Evolutionary conservation across 2,113 vertebrate species (phyloP), one percentile per base, ranked within the genome.

Genomic region (Bolborhynchus lineola): DNA sequence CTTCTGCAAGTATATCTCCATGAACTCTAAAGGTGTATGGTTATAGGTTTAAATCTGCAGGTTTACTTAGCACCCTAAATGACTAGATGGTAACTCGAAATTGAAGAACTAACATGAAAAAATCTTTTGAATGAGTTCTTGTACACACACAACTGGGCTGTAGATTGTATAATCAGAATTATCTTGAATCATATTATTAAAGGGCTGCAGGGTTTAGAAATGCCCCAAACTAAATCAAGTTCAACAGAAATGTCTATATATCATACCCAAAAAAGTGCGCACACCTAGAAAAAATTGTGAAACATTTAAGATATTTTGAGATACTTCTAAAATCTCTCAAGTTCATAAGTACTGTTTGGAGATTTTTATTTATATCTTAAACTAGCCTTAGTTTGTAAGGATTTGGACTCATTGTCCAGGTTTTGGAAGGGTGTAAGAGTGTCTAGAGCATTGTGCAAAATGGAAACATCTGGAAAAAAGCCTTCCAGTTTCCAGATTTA

Each of bases 1-100:
- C 9, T 6, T 42, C 29, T 59, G 8, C 11, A 33, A 64, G 3
- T 2, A 0, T 6, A 6, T 14, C 6, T 75, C 26, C 12, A 26
- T 21, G 39, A 68, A 72, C 7, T 20, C 8, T 47, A 25, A n/a
- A 55, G 13, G 1, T 17, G 1, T 15, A 11, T 13, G 2, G 39
- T n/a, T 53, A 33, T 3, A 62, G 5, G 4, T 37, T 71, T 59
- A 76, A 90, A 64, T 2, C 8, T 50, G 35, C 9, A 65, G 4
- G 2, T 55, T 62, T 74, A 15, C 4, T 2, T 47, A 63, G 16
- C 1, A 2, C 3, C 6, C 7, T 65, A 21, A 18, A 35, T 69
- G 11, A 31, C 11, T 39, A 49, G 17, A 50, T n/a, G 6, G 17
- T 6, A 82, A 47, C 4, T n/a, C 39, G 50, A 89, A 68, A 42